Base-by-base conservation (phyloP, 1,140 invertebrate species). In the Conus ventricosus region DNA sequence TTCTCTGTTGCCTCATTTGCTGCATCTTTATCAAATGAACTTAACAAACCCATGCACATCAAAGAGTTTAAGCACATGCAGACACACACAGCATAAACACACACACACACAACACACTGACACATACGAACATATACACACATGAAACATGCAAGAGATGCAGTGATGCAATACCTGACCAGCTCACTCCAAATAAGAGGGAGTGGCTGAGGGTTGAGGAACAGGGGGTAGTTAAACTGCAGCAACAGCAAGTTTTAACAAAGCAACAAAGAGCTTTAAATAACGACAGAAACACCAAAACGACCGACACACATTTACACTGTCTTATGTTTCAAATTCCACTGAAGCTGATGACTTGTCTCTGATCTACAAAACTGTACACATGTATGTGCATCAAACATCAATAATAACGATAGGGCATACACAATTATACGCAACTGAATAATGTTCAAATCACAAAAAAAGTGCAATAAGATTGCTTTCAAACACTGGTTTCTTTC, bases 401-500 rank as follows among this genome's bases (percentile, higher is more conserved):
- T 39, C 27, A 78, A 39, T 78, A 78, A 27, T 51, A 39, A 78
- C 11, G 23, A 39, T 78, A 78, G 39, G 11, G 39, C 76, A 11
- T 55, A 25, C 53, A 83, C 78, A 81, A 51, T 27, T 81, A 27
- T 81, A 81, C 15, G 53, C 51, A 54, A 83, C 81, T 17, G 55
- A 13, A 83, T 57, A 23, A 8, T 83, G 51, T 39, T 39, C n/a
- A 27, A 57, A 83, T 83, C 51, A 55, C 51, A 83, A 83, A 55
- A 55, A 55, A 54, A 83, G 23, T n/a, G 55, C 55, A 55, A n/a
- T 8, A 54, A 83, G 55, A 83, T 83, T 25, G 81, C 53, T 23
- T 15, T 83, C 54, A 93, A 23, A 94, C 94, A 92, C 94, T 94
- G 23, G 93, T 94, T 91, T 94, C 94, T 86, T 94, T 94, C 82